Conservation (phyloP, 2,113 vertebrate genomes). For the Gobio gobio region DNA sequence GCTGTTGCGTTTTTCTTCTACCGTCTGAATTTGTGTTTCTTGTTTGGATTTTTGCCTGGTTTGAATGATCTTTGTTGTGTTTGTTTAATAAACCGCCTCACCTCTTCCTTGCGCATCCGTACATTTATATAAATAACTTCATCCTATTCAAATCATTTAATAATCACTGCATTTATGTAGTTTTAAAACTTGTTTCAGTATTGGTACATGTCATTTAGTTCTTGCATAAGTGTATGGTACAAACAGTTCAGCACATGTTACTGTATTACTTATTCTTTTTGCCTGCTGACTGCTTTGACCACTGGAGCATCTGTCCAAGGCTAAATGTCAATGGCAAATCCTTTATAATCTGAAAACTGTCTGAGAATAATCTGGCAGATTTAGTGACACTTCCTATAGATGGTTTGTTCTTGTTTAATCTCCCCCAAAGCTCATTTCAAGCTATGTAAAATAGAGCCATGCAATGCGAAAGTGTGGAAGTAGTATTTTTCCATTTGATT, state of each 20-base stretch:
- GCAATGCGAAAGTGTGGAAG: not conserved
- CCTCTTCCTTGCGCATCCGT: no score
- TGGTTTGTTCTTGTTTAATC: slow-evolving; percentile 51
- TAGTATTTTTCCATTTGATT: slow-evolving; percentile 21
- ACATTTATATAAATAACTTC: no score
- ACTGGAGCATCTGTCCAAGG: slow-evolving; percentile 50
- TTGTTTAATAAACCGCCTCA: no score
- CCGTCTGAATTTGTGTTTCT: not conserved
- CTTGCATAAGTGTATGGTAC: slow-evolving; percentile 8
- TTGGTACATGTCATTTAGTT: not conserved
- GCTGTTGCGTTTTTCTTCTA: no score
- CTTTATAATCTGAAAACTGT: slow-evolving; percentile 54
- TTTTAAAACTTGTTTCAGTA: not conserved
- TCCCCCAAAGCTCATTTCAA: slow-evolving; percentile 40
- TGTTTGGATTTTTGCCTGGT: not conserved
- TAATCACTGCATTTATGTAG: not conserved
- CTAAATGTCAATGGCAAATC: slow-evolving; percentile 46
- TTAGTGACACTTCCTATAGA: slow-evolving; percentile 44
- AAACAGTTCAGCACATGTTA: slow-evolving; percentile 19
- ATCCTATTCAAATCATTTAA: no score
- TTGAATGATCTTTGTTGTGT: not conserved
- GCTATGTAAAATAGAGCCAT: slow-evolving; percentile 38
- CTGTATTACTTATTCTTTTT: slow-evolving; percentile 27
- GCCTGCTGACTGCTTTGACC: slow-evolving; percentile 21
- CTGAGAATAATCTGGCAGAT: slow-evolving; percentile 51